These are phyloP conservation scores for Manis pentadactyla DNA, from an alignment of 2,797 vertebrate species.

Conservation along the genomic window DNA sequence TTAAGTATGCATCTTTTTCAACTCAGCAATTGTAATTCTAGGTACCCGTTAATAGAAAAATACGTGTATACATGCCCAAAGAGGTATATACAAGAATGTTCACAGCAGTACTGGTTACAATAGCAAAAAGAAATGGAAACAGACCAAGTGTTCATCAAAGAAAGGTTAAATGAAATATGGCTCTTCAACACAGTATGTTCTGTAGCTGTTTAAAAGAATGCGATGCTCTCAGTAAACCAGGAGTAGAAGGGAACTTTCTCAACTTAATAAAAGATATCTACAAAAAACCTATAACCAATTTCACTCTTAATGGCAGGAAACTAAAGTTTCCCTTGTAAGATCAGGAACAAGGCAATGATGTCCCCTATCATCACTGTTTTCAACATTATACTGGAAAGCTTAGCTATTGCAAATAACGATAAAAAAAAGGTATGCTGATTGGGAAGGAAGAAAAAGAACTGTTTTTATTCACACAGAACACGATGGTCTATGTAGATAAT, in stretches of 20 bases:
- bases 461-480: background rate
- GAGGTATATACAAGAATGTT: background rate
- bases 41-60: background rate
- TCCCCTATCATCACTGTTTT: background rate
- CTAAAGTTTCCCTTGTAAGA: background rate
- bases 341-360: background rate
- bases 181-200: background rate
- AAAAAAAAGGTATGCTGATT: background rate
- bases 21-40: slow-evolving; percentile 2
- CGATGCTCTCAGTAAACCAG: background rate
- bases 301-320: background rate
- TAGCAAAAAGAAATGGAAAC: background rate
- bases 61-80: background rate
- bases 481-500: background rate
- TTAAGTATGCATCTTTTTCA: background rate
- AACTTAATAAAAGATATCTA: background rate
- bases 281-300: background rate
- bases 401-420: background rate
- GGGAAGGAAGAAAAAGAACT: background rate
- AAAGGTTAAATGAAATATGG: background rate
- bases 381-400: background rate
- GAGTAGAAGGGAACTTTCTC: background rate
- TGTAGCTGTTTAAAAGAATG: background rate
- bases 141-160: background rate
- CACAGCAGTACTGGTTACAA: background rate